Base-by-base conservation (phyloP, 1,140 invertebrate species). In the Drosophila micromelanica region DNA sequence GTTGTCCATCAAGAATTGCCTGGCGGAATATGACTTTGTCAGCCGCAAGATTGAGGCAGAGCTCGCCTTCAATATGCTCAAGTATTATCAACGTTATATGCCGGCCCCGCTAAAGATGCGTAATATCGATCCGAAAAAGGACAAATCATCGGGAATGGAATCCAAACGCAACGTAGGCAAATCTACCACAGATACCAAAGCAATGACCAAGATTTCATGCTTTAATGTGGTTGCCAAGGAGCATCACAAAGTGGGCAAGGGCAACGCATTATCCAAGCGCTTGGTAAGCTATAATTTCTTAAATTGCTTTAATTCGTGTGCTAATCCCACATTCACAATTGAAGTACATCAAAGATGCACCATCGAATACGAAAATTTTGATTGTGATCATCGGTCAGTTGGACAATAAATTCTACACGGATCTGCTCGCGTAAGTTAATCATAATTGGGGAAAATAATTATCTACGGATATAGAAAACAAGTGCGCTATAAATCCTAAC, bases 341-440 rank as follows among this genome's bases (percentile, higher is more conserved):
- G n/a, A 23, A 89, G 84, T 89, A 73, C 13, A 90, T 89, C 5
- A 71, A 65, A 15, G 84, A 89, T 48, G 54, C 80, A 17, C 84
- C 84, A 0, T 0, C 8, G 2, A 55, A 37, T 8, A 35, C 71
- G 0, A 64, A 70, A 5, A 64, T 89, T 0, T 13, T 89, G 5
- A 78, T 89, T 23, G 32, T 90, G 9, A 70, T 89, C 12, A 13
- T 90, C 9, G 85, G 85, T 1, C 38, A 17, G 3, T 37, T 90
- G 27, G 35, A 78, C 7, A 80, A 73, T 15, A 48, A 68, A 0
- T 89, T 75, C 48, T 90, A 85, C 51, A 85, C 37, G 23, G 6
- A 8, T 5, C 42, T 89, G 7, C n/a, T 89, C 2, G 12, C 5
- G 73, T 76, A 42, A 63, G 67, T 72, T 23, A 3, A n/a, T 8